Percentiles rank a stretch among this genome's conserved stretches.
Evolutionary conservation across 2,113 vertebrate species (phyloP).

Genomic region (Channa argus): DNA sequence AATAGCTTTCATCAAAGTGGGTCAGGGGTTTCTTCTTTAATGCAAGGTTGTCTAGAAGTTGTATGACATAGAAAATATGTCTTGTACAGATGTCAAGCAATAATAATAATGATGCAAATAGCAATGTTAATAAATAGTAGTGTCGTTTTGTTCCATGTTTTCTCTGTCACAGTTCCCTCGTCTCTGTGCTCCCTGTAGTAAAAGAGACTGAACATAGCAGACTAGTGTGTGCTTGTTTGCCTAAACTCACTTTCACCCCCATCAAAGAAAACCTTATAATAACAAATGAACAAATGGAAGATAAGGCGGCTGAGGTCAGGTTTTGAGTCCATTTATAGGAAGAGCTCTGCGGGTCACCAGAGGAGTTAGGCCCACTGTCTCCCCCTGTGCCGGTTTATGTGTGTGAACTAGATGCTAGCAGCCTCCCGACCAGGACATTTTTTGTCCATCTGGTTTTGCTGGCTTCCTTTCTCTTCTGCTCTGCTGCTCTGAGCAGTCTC

Average conservation of each 20-base stretch:
- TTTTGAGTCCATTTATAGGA: constrained; percentile 6
- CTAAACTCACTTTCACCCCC: constrained; percentile 36
- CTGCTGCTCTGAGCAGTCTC: constrained; percentile 64
- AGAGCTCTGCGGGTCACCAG: background rate
- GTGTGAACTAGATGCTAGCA: constrained; percentile 24
- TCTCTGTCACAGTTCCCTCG: constrained; percentile 4
- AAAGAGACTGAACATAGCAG: constrained; percentile 16
- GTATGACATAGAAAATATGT: constrained; percentile 18
- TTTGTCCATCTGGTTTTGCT: constrained; percentile 27
- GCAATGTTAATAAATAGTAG: background rate
- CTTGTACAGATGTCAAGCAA: background rate
- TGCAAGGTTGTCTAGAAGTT: constrained; percentile 9
- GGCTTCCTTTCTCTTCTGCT: constrained; percentile 42
- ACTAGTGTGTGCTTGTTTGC: constrained; percentile 37
- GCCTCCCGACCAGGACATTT: constrained; percentile 36
- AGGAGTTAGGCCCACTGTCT: background rate
- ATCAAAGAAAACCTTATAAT: constrained; percentile 20
- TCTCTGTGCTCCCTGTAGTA: constrained; percentile 25
- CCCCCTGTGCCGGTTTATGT: background rate
- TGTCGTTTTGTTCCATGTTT: background rate
- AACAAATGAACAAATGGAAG: constrained; percentile 55
- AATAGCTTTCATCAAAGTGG: constrained; percentile 53
- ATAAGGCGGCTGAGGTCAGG: constrained; percentile 13
- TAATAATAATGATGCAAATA: background rate
- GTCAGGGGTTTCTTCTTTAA: constrained; percentile 33